Evolutionary conservation across 30 jellyfish, hydroid and myxozoan genomes (phyloP).

Genomic region (Hydra vulgaris): DNA sequence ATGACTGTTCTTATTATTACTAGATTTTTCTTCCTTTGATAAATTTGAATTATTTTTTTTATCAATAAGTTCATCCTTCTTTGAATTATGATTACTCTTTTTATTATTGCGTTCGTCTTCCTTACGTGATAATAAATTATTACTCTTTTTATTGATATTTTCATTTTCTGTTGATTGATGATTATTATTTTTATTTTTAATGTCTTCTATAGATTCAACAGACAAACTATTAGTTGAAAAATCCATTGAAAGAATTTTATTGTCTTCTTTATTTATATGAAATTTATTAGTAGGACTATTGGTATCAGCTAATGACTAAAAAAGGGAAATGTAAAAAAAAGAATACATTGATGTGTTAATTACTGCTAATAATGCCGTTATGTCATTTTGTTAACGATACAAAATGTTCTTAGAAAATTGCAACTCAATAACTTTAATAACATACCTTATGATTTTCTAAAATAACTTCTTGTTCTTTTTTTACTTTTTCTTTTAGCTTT

Average conservation of each 20-base stretch:
- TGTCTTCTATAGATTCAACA: not conserved
- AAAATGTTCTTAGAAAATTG: too few species aligned
- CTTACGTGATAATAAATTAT: not conserved
- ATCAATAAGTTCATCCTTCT: too few species aligned
- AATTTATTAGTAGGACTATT: not conserved
- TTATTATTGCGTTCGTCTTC: not conserved
- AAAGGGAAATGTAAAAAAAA: too few species aligned
- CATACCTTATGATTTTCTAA: constrained; percentile 21
- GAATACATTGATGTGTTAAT: too few species aligned
- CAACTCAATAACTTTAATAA: too few species aligned
- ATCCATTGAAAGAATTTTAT: not conserved
- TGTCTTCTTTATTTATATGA: not conserved
- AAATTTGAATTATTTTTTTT: too few species aligned
- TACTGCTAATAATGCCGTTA: too few species aligned
- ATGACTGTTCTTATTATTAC: too few species aligned
- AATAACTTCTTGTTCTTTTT: constrained; percentile 41
- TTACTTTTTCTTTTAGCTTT: constrained; percentile 70
- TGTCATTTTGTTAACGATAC: too few species aligned
- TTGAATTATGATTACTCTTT: too few species aligned
- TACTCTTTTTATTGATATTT: constrained; percentile 1
- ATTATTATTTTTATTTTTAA: too few species aligned
- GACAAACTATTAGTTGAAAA: not conserved
- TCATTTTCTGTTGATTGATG: not conserved
- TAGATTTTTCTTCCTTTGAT: too few species aligned
- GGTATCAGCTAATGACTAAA: not conserved